Evolutionary conservation across 2,888 invertebrate genomes (phyloP), one percentile per base, ranked within the genome.

Genomic region (Agrochola lychnidis): DNA sequence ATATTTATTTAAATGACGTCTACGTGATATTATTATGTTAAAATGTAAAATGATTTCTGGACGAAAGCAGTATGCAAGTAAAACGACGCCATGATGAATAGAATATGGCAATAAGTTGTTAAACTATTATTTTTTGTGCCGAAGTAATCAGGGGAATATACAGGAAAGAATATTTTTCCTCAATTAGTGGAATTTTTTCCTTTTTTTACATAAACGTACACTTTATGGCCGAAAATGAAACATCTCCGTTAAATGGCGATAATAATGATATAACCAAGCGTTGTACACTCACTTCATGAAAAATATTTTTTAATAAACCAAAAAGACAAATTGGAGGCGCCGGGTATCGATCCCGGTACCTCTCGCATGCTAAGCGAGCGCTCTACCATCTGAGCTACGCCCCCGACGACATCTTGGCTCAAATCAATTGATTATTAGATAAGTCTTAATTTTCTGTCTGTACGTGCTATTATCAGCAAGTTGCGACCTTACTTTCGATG

Each of bases 301-400:
- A 42, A 1, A 16, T 2, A 19, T 4, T n/a, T 30, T 72, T 5
- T 25, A 45, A 42, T n/a, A 56, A 16, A 25, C 12, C 3, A 59
- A 69, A 78, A 82, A 30, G 22, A 14, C 0, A 1, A 0, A 0
- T 91, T 96, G 96, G 95, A 96, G 96, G 96, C 95, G 96, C 96
- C 95, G 96, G 96, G 96, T 96, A 96, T 96, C 96, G 96, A 96
- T 96, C 96, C 96, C 96, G 95, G 96, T 96, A 96, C 96, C 95
- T 96, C 96, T 97, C 96, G 90, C 95, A 95, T 95, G 95, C 95
- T 94, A 95, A 94, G 95, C 95, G 94, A 95, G 95, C 95, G 95
- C 94, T 94, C 94, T 94, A 94, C 94, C 94, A 95, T 94, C 94
- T 94, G 94, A 95, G 95, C 94, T 94, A 94, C 94, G 94, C 94